phyloP scores from a whole-genome alignment of 2,113 vertebrate species.

The Aptenodytes patagonicus region DNA sequence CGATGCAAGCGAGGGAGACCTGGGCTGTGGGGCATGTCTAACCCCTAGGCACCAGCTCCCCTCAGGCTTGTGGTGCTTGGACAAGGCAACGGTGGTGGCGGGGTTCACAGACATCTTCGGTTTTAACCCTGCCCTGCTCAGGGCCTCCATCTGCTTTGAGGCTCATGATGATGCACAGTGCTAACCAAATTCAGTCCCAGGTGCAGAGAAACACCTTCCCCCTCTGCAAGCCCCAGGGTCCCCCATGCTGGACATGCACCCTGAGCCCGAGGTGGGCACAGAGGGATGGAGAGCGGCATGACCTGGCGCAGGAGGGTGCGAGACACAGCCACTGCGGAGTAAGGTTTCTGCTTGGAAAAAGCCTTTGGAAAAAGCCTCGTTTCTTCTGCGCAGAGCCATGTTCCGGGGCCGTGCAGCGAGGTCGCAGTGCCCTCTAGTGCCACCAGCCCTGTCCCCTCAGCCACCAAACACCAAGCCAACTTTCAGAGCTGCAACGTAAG shows the following conservation, averaged over 20 bases:
- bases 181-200: not conserved
- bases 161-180: not conserved
- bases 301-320: not conserved
- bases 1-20: rapidly evolving
- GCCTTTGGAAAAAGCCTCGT: not conserved
- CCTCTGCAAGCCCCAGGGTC: rapidly evolving
- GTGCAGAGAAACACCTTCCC: not conserved
- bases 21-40: too few relatives aligned
- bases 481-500: not conserved
- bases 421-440: conserved; percentile 61
- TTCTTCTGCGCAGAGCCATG: not conserved
- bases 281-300: not conserved
- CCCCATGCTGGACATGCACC: rapidly evolving
- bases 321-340: not conserved
- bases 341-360: not conserved
- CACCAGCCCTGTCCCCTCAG: not conserved
- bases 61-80: too few relatives aligned
- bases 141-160: not conserved
- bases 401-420: not conserved
- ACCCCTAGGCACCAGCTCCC: not conserved
- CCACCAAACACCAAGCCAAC: not conserved
- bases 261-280: rapidly evolving
- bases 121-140: not conserved
- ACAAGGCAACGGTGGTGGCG: rapidly evolving
- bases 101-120: not conserved